phyloP scores from a whole-genome alignment of 2,797 vertebrate species.

The Lacerta bilineata region DNA sequence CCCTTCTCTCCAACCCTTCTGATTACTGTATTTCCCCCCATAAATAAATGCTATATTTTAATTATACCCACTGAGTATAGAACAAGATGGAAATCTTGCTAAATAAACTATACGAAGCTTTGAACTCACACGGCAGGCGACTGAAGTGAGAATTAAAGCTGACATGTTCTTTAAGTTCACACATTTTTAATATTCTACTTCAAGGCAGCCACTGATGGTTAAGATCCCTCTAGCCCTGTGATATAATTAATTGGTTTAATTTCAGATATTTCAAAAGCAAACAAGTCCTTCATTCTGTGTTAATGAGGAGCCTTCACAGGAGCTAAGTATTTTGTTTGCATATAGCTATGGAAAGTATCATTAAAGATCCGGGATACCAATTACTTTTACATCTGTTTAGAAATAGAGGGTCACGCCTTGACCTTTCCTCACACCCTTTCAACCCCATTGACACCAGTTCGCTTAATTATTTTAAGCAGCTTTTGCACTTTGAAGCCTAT shows the following conservation, averaged over 20 bases:
- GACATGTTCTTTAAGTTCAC: conserved; percentile 55
- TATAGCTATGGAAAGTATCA: conserved; percentile 46
- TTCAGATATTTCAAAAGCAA: conserved; percentile 69
- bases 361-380: conserved; percentile 4
- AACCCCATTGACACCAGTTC: conserved; percentile 11
- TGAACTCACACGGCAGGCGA: conserved; percentile 60
- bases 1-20: conserved; percentile 12
- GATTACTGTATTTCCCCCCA: conserved; percentile 26
- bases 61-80: conserved; percentile 44
- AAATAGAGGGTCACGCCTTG: conserved; percentile 22
- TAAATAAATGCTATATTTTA: conserved; percentile 35
- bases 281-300: conserved; percentile 43
- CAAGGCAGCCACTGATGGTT: conserved; percentile 60
- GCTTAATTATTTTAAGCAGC: conserved; percentile 44
- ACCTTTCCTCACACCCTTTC: conserved; percentile 37
- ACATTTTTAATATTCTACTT: conserved; percentile 63
- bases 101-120: conserved; percentile 48
- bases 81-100: conserved; percentile 53
- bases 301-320: conserved; percentile 43
- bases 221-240: conserved; percentile 56
- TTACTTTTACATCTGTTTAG: conserved; percentile 53
- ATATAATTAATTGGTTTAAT: conserved; percentile 70
- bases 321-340: conserved; percentile 62
- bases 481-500: conserved; percentile 7
- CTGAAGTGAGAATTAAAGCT: conserved; percentile 74